These are phyloP conservation scores for Holothuria leucospilota DNA, from an alignment of 53 echinoderm and acorn worm species.

Conservation along the genomic window DNA sequence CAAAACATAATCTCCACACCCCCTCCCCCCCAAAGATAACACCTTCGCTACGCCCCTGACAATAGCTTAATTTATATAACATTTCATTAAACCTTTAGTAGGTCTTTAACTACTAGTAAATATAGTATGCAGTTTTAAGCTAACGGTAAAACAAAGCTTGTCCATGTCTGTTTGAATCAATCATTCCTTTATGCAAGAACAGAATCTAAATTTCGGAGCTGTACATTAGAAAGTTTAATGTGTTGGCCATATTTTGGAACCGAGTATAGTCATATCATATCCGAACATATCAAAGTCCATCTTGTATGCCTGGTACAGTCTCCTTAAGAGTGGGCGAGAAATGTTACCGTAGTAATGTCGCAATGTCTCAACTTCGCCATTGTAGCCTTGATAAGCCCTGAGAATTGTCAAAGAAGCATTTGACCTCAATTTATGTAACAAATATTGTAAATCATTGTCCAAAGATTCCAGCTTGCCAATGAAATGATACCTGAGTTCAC, in stretches of 20 bases:
- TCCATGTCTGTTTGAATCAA: too few species aligned
- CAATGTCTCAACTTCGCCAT: conserved; percentile 2
- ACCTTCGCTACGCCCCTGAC: too few species aligned
- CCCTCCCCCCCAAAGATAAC: too few species aligned
- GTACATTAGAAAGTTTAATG: not conserved
- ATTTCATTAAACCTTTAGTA: too few species aligned
- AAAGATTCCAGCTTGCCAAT: conserved; percentile 28
- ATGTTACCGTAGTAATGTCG: conserved; percentile 2
- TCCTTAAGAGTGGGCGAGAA: not conserved
- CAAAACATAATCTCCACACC: too few species aligned
- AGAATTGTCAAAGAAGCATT: not conserved
- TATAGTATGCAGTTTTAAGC: too few species aligned
- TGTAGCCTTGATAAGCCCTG: not conserved
- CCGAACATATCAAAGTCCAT: conserved; percentile 29
- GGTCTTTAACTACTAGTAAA: too few species aligned
- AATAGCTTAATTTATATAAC: too few species aligned
- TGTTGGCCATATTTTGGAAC: not conserved
- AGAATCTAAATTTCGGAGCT: too few species aligned
- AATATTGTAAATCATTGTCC: conserved; percentile 14
- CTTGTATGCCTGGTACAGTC: not conserved
- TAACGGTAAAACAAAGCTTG: too few species aligned
- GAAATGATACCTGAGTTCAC: conserved; percentile 24
- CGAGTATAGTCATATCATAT: not conserved
- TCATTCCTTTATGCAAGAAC: too few species aligned
- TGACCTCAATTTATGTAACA: not conserved